phyloP scores from a whole-genome alignment of 2,797 vertebrate genomes.

The Yasuhikotakia modesta region DNA sequence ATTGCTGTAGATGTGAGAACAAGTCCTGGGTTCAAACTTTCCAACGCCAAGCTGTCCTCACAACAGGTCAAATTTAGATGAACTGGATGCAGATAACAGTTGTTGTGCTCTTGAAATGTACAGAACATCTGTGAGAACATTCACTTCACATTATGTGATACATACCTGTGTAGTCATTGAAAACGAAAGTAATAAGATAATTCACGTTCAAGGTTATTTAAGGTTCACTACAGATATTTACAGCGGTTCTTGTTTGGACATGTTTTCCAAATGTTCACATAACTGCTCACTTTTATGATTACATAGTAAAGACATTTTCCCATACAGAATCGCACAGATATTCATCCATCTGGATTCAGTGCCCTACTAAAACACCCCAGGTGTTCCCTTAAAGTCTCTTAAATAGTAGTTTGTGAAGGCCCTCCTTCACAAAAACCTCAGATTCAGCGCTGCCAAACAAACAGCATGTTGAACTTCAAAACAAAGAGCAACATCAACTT shows the following conservation, averaged over 20 bases:
- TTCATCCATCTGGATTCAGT: slow-evolving; percentile 71
- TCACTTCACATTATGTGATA: background rate
- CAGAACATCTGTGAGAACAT: background rate
- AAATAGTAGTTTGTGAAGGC: slow-evolving; percentile 81
- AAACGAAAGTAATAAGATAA: background rate
- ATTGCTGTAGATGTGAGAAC: slow-evolving; percentile 11
- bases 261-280: slow-evolving; percentile 58
- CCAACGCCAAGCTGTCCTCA: slow-evolving; percentile 4
- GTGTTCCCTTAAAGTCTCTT: slow-evolving; percentile 71
- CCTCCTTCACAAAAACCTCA: slow-evolving; percentile 69
- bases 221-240: background rate
- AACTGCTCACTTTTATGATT: slow-evolving; percentile 50
- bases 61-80: background rate
- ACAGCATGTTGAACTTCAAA: slow-evolving; percentile 72
- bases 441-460: slow-evolving; percentile 80
- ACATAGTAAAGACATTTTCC: slow-evolving; percentile 60
- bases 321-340: slow-evolving; percentile 64
- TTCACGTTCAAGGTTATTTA: background rate
- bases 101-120: background rate
- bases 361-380: slow-evolving; percentile 75
- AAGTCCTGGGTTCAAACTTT: background rate
- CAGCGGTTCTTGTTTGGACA: slow-evolving; percentile 18
- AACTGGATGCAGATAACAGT: too few species aligned
- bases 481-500: slow-evolving; percentile 83
- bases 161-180: background rate